phyloP scores from a whole-genome alignment of 2,888 invertebrate species.

The Aplocera efformata region DNA sequence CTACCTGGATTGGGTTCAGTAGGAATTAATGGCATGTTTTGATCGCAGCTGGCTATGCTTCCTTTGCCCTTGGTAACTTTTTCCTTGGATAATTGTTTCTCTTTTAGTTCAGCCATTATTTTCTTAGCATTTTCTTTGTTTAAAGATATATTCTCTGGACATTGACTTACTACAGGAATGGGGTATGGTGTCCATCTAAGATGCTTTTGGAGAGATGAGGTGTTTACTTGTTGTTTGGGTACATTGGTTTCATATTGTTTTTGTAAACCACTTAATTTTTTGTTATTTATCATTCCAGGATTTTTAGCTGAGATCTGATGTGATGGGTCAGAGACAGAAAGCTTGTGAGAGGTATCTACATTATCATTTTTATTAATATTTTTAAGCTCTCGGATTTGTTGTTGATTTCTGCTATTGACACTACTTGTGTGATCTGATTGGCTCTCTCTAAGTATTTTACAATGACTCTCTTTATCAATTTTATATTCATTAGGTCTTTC shows the following conservation, averaged over 20 bases:
- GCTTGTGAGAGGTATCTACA: neutral
- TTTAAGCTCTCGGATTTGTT: neutral
- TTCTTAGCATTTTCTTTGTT: constrained; percentile 54
- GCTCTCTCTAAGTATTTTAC: neutral
- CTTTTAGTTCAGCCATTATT: constrained; percentile 52
- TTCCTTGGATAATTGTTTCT: constrained; percentile 25
- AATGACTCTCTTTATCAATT: constrained; percentile 5
- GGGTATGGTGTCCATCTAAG: neutral
- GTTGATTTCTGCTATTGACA: neutral
- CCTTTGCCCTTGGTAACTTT: neutral
- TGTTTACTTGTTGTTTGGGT: neutral
- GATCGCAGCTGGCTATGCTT: neutral
- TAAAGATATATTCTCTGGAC: neutral
- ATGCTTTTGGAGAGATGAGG: neutral
- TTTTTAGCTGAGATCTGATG: constrained; percentile 1
- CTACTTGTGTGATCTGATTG: neutral
- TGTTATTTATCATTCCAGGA: neutral
- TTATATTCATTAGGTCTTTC: constrained; percentile 6
- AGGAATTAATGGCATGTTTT: neutral
- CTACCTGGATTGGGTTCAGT: no score
- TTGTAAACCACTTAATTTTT: constrained; percentile 8
- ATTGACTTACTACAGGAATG: no score
- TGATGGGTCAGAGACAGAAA: neutral
- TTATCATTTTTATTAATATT: no score
- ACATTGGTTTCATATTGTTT: constrained; percentile 7